Evolutionary conservation across 1,140 invertebrate species (phyloP), one percentile per base, ranked within the genome.

Genomic region (Phocides pigmalion): DNA sequence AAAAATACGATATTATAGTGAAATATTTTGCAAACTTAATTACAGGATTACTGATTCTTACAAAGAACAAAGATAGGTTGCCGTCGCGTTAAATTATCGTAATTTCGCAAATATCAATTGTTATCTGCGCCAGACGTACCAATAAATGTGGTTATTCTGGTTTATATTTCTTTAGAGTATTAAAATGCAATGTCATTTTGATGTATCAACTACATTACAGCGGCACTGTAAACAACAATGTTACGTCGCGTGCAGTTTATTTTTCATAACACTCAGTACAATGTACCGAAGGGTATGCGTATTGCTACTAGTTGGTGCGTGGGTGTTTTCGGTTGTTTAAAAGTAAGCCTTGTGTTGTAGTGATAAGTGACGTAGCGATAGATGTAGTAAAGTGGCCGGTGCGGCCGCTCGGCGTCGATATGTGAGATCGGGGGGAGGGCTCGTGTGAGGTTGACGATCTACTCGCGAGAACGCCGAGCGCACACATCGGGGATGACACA

Each of bases 361-460:
- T 41, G 58, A 67, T 81, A 82, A 72, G 74, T 44, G 44, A 42
- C 66, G 64, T 51, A 51, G 50, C 64, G 50, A 46, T 51, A 59
- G 69, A 67, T 70, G 62, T 64, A 46, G 35, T 51, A 47, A 37
- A 63, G 53, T 54, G 46, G 68, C 15, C 49, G 59, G 17, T 22
- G 64, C 68, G 28, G 69, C 56, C 58, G 66, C 58, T 39, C 61
- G 47, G 37, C 51, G 53, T 71, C 63, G 42, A 54, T 68, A 51
- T 72, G 70, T 69, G 71, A 66, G 72, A 64, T 63, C 64, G 68
- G 59, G 72, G 69, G 71, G 66, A 70, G 70, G 72, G 72, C 63
- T 62, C 62, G 69, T 68, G 66, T 71, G 82, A 87, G 86, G 84
- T 89, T 89, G 84, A 89, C 80, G 86, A 73, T 89, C 84, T 75